phyloP scores from a whole-genome alignment of 2,888 invertebrate genomes.

The Plemyria rubiginata region DNA sequence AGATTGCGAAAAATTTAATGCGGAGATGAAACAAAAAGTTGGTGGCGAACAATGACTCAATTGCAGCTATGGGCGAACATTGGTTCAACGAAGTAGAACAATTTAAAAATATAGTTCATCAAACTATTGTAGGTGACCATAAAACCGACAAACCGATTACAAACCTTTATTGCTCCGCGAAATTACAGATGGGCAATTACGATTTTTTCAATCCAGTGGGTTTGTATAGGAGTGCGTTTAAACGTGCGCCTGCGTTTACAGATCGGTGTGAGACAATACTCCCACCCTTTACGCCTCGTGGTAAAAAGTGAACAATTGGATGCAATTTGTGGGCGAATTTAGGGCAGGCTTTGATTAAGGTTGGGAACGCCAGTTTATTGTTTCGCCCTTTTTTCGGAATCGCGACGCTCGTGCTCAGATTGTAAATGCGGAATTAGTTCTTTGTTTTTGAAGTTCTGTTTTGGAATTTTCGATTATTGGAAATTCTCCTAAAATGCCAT shows the following conservation, averaged over 20 bases:
- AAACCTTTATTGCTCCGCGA: conserved; percentile 48
- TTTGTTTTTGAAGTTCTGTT: conserved; percentile 51
- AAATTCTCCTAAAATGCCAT: background rate
- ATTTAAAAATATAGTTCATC: conserved; percentile 24
- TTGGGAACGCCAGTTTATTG: conserved; percentile 63
- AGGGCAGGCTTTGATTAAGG: conserved; percentile 78
- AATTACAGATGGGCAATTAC: conserved; percentile 65
- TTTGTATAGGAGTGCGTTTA: conserved; percentile 68
- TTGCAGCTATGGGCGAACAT: conserved; percentile 5
- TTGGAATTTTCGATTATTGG: conserved; percentile 30
- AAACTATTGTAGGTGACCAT: conserved; percentile 9
- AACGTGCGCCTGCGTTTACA: conserved; percentile 57
- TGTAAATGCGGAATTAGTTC: conserved; percentile 51
- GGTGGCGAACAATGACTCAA: conserved; percentile 16
- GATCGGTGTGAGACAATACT: conserved; percentile 60
- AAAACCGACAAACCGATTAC: conserved; percentile 26
- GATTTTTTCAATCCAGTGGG: conserved; percentile 70
- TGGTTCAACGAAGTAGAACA: conserved; percentile 17
- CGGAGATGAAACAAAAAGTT: conserved; percentile 4
- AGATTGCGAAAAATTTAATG: background rate
- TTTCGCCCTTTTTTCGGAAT: conserved; percentile 72
- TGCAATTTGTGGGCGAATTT: conserved; percentile 84
- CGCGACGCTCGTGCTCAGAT: conserved; percentile 62
- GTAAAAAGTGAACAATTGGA: conserved; percentile 85
- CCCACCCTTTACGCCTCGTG: conserved; percentile 68